Evolutionary conservation across 2,888 invertebrate genomes (phyloP).

Genomic region (Hofmannophila pseudospretella): DNA sequence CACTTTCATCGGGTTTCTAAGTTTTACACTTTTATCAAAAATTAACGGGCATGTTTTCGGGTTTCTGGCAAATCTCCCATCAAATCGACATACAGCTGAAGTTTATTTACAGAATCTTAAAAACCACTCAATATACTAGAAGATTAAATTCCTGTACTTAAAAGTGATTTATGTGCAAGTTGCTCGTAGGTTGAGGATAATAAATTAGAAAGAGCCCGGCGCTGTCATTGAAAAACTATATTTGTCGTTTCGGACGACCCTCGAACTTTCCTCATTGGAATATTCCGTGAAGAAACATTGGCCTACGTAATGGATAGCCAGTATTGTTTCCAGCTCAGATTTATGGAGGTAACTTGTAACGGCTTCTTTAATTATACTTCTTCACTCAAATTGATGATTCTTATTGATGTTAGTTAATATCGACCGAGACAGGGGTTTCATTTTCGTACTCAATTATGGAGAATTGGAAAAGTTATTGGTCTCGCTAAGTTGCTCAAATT

Average conservation of each 20-base stretch:
- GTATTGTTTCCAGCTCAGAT: conserved; percentile 72
- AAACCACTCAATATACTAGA: no score
- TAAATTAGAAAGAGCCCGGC: conserved; percentile 51
- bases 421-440: conserved; percentile 40
- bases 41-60: no score
- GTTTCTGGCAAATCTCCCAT: no score
- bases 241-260: conserved; percentile 50
- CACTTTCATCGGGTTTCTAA: no score
- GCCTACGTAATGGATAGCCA: conserved; percentile 67
- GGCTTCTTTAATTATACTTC: conserved; percentile 76
- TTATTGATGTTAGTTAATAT: conserved; percentile 68
- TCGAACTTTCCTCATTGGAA: conserved; percentile 67
- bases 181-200: conserved; percentile 36
- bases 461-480: conserved; percentile 36
- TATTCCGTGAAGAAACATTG: conserved; percentile 64
- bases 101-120: no score
- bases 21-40: no score
- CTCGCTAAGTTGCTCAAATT: conserved; percentile 17
- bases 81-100: no score
- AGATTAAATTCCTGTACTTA: conserved; percentile 25
- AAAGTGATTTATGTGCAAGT: conserved; percentile 48
- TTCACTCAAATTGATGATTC: conserved; percentile 74
- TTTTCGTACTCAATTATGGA: conserved; percentile 37
- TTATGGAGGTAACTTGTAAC: conserved; percentile 77
- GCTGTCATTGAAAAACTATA: conserved; percentile 69